Evolutionary conservation across 2,797 vertebrate genomes (phyloP).

Genomic region (Tinamus major): DNA sequence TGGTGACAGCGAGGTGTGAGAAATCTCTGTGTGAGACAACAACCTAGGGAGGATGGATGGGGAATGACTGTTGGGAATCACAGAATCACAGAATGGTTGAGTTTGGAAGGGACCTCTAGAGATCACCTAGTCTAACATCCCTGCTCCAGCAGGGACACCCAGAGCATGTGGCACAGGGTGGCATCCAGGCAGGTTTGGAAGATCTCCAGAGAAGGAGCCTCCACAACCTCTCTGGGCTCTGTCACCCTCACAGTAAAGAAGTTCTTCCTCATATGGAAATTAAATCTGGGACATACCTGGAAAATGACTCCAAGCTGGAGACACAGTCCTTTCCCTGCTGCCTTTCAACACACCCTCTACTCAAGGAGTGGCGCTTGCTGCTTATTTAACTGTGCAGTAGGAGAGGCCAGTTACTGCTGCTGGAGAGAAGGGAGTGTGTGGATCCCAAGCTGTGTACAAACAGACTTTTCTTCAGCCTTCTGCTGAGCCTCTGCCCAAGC

Average conservation of each 20-base stretch:
- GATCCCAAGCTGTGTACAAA: background rate
- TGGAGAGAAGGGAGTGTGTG: background rate
- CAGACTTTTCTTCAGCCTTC: background rate
- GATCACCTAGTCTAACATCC: no score
- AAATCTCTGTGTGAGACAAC: background rate
- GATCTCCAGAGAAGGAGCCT: no score
- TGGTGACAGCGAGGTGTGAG: background rate
- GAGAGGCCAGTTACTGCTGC: background rate
- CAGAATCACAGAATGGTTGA: no score
- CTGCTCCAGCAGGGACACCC: no score
- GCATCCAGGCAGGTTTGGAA: no score
- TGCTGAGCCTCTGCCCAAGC: background rate
- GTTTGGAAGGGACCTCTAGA: no score
- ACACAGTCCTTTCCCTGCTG: background rate
- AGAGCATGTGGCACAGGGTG: no score
- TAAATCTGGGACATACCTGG: no score
- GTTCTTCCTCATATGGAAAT: no score
- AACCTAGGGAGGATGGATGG: background rate
- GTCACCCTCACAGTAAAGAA: no score
- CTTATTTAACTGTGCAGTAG: background rate
- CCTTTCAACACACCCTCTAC: background rate
- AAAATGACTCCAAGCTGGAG: no score
- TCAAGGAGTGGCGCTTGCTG: background rate
- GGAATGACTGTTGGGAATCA: background rate
- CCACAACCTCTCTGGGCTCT: no score